Conservation (phyloP, 2,113 vertebrate species). For the Aegotheles bennettii region DNA sequence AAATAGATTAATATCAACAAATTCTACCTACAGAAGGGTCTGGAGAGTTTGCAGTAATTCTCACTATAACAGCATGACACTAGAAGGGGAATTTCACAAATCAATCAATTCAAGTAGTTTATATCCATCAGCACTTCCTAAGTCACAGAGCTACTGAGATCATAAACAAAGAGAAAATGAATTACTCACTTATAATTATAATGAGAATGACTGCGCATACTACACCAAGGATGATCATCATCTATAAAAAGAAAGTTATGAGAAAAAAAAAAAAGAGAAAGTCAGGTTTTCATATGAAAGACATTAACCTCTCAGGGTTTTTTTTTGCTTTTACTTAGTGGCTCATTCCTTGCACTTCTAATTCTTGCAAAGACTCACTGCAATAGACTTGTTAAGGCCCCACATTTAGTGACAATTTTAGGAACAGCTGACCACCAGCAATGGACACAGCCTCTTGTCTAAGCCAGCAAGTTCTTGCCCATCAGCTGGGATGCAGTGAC, state of each 20-base stretch:
- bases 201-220: conserved; percentile 72
- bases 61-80: not conserved
- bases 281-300: conserved; percentile 4
- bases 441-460: not conserved
- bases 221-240: conserved; percentile 75
- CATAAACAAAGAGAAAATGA: conserved; percentile 1
- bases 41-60: not conserved
- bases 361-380: not conserved
- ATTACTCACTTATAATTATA: conserved; percentile 75
- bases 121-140: not conserved
- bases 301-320: not conserved
- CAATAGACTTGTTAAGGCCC: not conserved
- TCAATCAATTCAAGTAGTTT: not conserved
- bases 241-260: conserved; percentile 56
- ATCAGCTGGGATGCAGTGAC: not conserved
- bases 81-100: not conserved
- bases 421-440: not conserved
- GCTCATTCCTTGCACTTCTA: not conserved
- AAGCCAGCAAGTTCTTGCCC: not conserved
- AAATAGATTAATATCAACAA: not conserved
- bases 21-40: not conserved
- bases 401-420: not conserved
- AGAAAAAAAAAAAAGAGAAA: not conserved
- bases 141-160: not conserved
- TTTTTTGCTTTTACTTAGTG: not conserved